phyloP scores from a whole-genome alignment of 2,113 vertebrate genomes.

The Rostratula benghalensis region DNA sequence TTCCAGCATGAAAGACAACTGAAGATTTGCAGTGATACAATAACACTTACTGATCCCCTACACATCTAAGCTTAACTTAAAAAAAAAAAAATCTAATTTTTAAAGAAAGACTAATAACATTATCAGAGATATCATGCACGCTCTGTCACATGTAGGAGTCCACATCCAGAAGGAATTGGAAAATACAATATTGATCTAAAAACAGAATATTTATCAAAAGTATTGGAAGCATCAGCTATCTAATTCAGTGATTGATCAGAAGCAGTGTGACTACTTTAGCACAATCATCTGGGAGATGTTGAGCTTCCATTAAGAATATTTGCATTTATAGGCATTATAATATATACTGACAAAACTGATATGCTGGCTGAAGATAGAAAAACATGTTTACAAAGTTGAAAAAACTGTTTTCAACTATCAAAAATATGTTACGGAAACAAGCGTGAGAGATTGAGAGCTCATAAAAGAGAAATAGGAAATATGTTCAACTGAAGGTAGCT shows the following conservation, averaged over 20 bases:
- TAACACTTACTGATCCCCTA: background rate
- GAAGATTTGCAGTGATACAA: background rate
- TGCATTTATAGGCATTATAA: background rate
- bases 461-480: background rate
- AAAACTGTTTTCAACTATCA: background rate
- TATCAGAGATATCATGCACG: background rate
- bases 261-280: background rate
- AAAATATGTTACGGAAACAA: background rate
- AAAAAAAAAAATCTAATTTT: background rate
- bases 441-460: background rate
- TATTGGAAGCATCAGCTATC: background rate
- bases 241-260: conserved; percentile 5
- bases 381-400: background rate
- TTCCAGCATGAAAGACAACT: background rate
- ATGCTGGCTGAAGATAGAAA: background rate
- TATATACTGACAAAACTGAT: background rate
- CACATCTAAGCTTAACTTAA: background rate
- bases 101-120: background rate
- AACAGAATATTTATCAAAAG: background rate
- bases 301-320: background rate
- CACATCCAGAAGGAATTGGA: background rate
- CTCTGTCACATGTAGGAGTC: background rate
- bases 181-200: background rate
- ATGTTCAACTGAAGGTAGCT: background rate
- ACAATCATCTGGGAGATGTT: background rate